Percentiles rank a stretch among this genome's conserved stretches.
Conservation (phyloP, 1,140 invertebrate species). For the Atta texana region DNA sequence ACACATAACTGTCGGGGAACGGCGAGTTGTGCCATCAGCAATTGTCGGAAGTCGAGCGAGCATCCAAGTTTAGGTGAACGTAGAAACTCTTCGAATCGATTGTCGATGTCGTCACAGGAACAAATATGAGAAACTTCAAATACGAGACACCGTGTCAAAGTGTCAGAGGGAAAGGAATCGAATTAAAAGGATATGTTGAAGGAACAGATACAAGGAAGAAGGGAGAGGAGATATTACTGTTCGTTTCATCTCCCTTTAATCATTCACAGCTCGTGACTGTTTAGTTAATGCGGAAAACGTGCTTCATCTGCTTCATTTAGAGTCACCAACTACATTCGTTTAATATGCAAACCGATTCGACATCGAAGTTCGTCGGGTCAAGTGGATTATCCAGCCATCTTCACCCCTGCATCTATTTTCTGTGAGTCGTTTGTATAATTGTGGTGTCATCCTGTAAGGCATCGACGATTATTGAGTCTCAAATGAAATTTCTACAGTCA, state of each 20-base stretch:
- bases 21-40: constrained; percentile 22
- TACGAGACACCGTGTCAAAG: constrained; percentile 27
- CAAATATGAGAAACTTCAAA: constrained; percentile 51
- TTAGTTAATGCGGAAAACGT: constrained; percentile 72
- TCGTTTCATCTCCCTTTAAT: background rate
- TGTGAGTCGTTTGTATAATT: constrained; percentile 15
- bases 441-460: background rate
- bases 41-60: constrained; percentile 43
- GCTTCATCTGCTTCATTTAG: constrained; percentile 63
- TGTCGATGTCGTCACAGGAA: constrained; percentile 53
- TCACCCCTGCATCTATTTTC: background rate
- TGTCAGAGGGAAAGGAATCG: constrained; percentile 63
- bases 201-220: background rate
- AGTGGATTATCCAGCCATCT: constrained; percentile 62
- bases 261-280: constrained; percentile 31
- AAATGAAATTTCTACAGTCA: constrained; percentile 15
- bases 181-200: constrained; percentile 61
- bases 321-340: constrained; percentile 62
- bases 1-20: constrained; percentile 23
- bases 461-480: constrained; percentile 21
- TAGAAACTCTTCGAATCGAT: constrained; percentile 11
- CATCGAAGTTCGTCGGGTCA: constrained; percentile 57
- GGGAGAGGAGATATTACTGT: background rate
- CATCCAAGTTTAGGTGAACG: constrained; percentile 50
- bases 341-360: constrained; percentile 74